phyloP scores from a whole-genome alignment of 2,113 vertebrate genomes.

The Helogale parvula region DNA sequence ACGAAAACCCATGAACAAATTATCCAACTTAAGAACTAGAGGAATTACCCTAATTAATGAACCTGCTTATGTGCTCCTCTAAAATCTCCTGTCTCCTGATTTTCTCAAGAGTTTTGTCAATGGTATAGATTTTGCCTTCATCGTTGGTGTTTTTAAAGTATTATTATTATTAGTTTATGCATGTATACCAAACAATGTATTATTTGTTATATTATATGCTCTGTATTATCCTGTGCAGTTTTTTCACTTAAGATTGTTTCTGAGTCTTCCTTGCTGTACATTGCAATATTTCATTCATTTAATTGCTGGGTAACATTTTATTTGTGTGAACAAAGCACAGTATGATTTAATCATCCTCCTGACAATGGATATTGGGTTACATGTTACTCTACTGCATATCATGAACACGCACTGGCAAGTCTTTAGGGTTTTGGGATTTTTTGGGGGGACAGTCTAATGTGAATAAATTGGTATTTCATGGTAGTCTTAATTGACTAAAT shows the following conservation, averaged over 20 bases:
- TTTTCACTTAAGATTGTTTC: background rate
- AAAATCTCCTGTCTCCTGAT: background rate
- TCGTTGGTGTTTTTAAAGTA: background rate
- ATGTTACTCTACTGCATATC: background rate
- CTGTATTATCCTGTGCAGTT: background rate
- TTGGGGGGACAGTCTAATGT: background rate
- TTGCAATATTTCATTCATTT: background rate
- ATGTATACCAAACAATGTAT: background rate
- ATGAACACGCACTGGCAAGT: background rate
- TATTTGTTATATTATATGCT: background rate
- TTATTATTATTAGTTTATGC: background rate
- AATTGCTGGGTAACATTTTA: background rate
- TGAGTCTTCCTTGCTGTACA: background rate
- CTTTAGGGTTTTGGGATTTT: background rate
- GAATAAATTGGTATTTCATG: background rate
- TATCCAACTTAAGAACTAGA: background rate
- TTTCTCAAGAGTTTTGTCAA: background rate
- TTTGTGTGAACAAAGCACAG: background rate
- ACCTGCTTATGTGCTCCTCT: background rate
- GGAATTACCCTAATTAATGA: background rate
- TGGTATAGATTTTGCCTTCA: background rate
- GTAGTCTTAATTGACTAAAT: constrained; percentile 7
- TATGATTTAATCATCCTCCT: background rate
- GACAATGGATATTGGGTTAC: background rate
- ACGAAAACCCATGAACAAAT: background rate